phyloP scores from a whole-genome alignment of 2,888 invertebrate species.

The Cataglyphis albicans region DNA sequence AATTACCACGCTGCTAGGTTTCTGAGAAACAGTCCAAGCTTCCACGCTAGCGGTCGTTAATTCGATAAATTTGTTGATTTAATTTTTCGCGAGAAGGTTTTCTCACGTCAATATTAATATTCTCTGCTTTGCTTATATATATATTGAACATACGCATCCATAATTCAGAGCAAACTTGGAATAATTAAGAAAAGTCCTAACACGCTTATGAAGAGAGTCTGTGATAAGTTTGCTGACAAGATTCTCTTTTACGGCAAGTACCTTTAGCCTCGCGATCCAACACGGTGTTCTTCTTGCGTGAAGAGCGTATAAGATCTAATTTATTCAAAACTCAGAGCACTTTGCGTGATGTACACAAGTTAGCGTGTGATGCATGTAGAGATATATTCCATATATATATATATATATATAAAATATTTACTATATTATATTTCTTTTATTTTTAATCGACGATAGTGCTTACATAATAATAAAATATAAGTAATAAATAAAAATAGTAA shows the following conservation, averaged over 20 bases:
- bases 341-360: neutral
- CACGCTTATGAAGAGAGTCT: conserved; percentile 23
- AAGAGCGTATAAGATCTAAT: conserved; percentile 10
- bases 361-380: neutral
- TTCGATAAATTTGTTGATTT: conserved; percentile 34
- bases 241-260: conserved; percentile 4
- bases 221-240: conserved; percentile 12
- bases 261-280: conserved; percentile 35
- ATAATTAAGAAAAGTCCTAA: conserved; percentile 32
- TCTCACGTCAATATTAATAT: conserved; percentile 3
- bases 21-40: neutral
- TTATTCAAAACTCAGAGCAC: conserved; percentile 15
- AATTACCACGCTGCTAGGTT: conserved; percentile 21
- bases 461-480: neutral
- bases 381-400: neutral
- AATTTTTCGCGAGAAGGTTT: neutral
- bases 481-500: conserved; percentile 7
- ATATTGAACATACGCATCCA: conserved; percentile 36
- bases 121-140: neutral
- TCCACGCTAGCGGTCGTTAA: neutral
- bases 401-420: neutral
- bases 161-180: conserved; percentile 31
- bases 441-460: neutral
- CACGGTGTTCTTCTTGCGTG: conserved; percentile 13
- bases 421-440: neutral